These are phyloP conservation scores for Lithophane semibrunnea DNA, from an alignment of 2,888 invertebrate species.

Conservation along the genomic window DNA sequence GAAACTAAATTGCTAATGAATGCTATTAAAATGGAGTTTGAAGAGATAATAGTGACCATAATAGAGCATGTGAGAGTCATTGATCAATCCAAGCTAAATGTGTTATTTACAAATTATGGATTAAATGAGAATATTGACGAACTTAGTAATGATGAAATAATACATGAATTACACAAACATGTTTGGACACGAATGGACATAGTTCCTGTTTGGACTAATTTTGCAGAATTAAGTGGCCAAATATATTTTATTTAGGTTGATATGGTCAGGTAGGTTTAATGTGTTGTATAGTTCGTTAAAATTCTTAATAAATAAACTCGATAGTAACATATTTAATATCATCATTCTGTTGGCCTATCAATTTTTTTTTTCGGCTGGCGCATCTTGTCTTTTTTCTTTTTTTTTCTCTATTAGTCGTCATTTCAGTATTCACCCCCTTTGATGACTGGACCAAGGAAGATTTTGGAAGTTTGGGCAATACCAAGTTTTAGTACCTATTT, in stretches of 20 bases:
- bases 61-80: neutral
- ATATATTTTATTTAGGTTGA: neutral
- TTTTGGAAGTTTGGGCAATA: too few species aligned
- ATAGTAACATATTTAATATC: too few species aligned
- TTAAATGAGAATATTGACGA: neutral
- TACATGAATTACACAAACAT: slow-evolving; percentile 17
- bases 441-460: too few species aligned
- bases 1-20: slow-evolving; percentile 21
- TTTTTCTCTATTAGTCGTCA: too few species aligned
- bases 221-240: neutral
- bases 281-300: too few species aligned
- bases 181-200: neutral
- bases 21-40: slow-evolving; percentile 35
- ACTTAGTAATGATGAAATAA: neutral
- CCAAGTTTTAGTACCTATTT: too few species aligned
- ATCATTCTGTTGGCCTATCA: too few species aligned
- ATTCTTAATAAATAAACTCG: too few species aligned
- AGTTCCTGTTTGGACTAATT: neutral
- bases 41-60: slow-evolving; percentile 16
- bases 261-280: too few species aligned
- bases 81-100: slow-evolving; percentile 8
- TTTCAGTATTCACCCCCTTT: too few species aligned
- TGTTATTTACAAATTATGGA: neutral
- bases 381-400: too few species aligned
- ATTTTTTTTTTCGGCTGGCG: too few species aligned